Evolutionary conservation across 2,888 invertebrate species (phyloP).

Genomic region (Incurvaria masculella): DNA sequence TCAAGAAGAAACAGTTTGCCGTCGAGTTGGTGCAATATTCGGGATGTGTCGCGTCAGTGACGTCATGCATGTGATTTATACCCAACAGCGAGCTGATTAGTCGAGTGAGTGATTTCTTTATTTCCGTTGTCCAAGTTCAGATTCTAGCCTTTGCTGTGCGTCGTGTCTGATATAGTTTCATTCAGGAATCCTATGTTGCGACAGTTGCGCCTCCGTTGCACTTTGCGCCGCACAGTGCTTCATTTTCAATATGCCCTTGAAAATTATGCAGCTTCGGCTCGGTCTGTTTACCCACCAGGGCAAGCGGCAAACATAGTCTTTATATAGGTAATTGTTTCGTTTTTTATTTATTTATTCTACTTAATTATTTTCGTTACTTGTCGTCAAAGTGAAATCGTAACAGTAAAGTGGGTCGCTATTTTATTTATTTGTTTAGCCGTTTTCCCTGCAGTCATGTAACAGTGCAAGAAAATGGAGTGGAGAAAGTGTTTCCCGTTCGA

Average conservation of each 20-base stretch:
- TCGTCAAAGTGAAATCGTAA: too few species aligned
- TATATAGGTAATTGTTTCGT: too few species aligned
- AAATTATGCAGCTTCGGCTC: slow-evolving; percentile 57
- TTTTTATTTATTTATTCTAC: too few species aligned
- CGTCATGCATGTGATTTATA: slow-evolving; percentile 56
- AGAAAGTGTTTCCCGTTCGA: background rate
- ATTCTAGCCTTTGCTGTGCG: background rate
- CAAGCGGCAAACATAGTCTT: too few species aligned
- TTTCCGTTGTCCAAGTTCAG: background rate
- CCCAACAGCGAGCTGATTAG: slow-evolving; percentile 26
- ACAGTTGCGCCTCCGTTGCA: background rate
- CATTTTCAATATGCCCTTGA: slow-evolving; percentile 44
- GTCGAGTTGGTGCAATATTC: slow-evolving; percentile 52
- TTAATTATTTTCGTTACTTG: too few species aligned
- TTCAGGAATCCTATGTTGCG: background rate
- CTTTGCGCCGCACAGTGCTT: background rate
- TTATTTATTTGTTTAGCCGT: too few species aligned
- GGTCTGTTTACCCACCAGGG: too few species aligned
- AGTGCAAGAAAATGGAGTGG: background rate
- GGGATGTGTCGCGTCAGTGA: slow-evolving; percentile 54
- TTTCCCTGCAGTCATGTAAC: too few species aligned
- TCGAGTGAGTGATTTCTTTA: background rate
- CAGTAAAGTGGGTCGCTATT: too few species aligned
- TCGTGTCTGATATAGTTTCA: background rate
- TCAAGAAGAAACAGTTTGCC: slow-evolving; percentile 25